A percentile compares a stretch with the other conserved stretches of the same genome.
Conservation (phyloP, 2,797 vertebrate species). For the Uromys caudimaculatus region DNA sequence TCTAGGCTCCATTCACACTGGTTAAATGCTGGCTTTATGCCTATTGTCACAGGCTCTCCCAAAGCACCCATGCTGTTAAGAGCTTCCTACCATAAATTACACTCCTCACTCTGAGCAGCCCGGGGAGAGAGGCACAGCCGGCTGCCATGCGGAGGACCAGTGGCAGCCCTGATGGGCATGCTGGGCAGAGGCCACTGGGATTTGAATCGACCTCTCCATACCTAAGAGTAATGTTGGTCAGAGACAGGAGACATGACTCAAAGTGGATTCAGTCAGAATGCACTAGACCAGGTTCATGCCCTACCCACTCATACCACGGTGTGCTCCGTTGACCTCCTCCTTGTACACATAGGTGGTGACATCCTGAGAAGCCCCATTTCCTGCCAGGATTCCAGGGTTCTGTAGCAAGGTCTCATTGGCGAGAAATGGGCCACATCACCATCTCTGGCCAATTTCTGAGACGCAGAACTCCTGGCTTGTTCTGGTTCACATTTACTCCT, state of each 20-base stretch:
- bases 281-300: background rate
- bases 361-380: fast-evolving
- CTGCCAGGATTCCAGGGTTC: background rate
- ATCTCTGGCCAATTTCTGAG: background rate
- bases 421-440: background rate
- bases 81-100: constrained; percentile 90
- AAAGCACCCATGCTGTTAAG: constrained; percentile 86
- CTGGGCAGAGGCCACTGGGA: background rate
- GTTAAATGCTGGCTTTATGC: constrained; percentile 89
- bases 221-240: background rate
- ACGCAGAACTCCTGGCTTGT: background rate
- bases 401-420: background rate
- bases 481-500: too few species aligned
- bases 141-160: background rate
- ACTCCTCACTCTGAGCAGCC: constrained; percentile 76
- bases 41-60: constrained; percentile 87
- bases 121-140: constrained; percentile 25
- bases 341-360: fast-evolving
- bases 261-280: background rate
- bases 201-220: background rate
- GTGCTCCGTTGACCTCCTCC: fast-evolving
- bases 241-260: background rate
- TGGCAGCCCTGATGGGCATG: background rate
- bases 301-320: too few species aligned
- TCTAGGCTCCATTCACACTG: constrained; percentile 87